Evolutionary conservation across 2,113 vertebrate species (phyloP).

Genomic region (Acinonyx jubatus): DNA sequence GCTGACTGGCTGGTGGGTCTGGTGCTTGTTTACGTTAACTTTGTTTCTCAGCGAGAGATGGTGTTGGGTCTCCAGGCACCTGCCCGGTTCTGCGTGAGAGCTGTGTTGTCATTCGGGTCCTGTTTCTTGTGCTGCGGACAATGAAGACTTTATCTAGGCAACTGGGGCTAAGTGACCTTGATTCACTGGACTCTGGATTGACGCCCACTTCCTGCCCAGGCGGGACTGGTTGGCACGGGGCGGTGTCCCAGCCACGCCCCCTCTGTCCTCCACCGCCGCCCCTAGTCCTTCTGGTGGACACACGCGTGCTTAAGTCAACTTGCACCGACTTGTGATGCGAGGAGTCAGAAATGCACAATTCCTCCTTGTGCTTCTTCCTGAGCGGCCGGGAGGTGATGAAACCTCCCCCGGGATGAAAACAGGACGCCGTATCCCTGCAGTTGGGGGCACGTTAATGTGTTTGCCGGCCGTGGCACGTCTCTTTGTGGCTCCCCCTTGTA

Average conservation of each 20-base stretch:
- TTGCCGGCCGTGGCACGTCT: rapidly evolving
- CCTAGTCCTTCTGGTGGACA: background rate
- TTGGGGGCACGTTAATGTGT: rapidly evolving
- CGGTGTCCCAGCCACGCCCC: no score
- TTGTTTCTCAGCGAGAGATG: background rate
- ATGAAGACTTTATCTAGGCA: no score
- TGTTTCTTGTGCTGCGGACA: background rate
- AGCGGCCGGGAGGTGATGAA: no score
- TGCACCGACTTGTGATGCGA: background rate
- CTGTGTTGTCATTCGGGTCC: no score
- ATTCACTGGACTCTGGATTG: background rate
- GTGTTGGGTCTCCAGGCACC: background rate
- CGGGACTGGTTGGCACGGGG: background rate
- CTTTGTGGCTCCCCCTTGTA: rapidly evolving
- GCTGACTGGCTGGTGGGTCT: rapidly evolving
- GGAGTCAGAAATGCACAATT: background rate
- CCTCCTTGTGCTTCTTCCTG: background rate
- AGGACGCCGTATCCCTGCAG: background rate
- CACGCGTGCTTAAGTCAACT: background rate
- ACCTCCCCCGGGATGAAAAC: background rate
- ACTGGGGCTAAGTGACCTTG: background rate
- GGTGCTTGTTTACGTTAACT: background rate
- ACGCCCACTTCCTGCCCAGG: background rate
- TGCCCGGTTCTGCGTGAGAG: rapidly evolving
- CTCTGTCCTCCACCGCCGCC: background rate